These are phyloP conservation scores for Acronicta aceris DNA, from an alignment of 2,888 invertebrate genomes.

Conservation along the genomic window DNA sequence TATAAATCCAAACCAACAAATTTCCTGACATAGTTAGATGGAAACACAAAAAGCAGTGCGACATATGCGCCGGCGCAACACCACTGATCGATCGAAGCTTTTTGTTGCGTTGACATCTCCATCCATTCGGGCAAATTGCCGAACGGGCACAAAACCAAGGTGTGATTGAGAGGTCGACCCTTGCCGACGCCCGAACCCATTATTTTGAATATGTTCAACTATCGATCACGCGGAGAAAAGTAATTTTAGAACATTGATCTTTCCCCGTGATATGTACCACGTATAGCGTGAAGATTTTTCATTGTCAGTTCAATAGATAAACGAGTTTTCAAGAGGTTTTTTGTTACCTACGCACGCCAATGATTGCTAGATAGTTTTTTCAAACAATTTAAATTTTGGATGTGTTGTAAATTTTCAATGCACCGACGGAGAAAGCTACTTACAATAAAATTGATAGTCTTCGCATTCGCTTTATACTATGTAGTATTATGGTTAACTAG, in stretches of 20 bases:
- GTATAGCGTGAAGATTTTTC: constrained; percentile 67
- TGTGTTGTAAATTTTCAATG: background rate
- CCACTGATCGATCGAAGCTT: constrained; percentile 85
- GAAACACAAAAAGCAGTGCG: constrained; percentile 57
- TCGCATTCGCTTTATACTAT: no score
- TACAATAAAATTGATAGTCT: no score
- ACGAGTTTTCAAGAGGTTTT: constrained; percentile 39
- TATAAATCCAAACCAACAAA: constrained; percentile 43
- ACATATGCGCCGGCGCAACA: constrained; percentile 78
- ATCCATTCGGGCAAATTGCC: constrained; percentile 87
- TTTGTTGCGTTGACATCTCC: constrained; percentile 87
- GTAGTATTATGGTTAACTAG: no score
- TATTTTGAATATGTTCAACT: constrained; percentile 81
- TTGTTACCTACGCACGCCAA: constrained; percentile 28
- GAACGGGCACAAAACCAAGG: constrained; percentile 69
- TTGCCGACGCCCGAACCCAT: constrained; percentile 68
- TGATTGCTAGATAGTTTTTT: constrained; percentile 10
- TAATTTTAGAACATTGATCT: constrained; percentile 73
- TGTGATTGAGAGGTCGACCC: constrained; percentile 79
- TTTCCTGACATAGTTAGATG: constrained; percentile 45
- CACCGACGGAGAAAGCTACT: no score
- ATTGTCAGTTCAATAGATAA: constrained; percentile 60
- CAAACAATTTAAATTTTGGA: background rate
- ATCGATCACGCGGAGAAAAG: constrained; percentile 77
- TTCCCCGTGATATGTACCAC: constrained; percentile 61